phyloP scores from a whole-genome alignment of 2,888 invertebrate genomes.

The Pasiphila rectangulata region DNA sequence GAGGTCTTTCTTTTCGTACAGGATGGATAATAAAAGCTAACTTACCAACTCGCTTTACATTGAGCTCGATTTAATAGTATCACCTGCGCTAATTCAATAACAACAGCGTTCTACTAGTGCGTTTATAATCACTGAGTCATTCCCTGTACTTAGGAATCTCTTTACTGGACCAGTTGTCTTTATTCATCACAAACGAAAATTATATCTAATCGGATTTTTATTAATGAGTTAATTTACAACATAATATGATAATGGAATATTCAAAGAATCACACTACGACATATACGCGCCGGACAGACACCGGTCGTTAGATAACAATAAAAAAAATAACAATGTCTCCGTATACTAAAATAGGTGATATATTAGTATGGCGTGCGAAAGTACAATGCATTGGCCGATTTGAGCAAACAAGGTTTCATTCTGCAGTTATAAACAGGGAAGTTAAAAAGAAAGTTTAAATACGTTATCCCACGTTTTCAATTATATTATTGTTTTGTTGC shows the following conservation, averaged over 20 bases:
- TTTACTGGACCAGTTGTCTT: conserved; percentile 49
- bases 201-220: conserved; percentile 25
- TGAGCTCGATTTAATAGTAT: conserved; percentile 43
- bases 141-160: conserved; percentile 60
- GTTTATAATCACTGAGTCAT: conserved; percentile 46
- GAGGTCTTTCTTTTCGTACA: conserved; percentile 47
- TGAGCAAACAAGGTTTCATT: conserved; percentile 23
- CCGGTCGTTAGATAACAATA: conserved; percentile 24
- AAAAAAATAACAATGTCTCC: conserved; percentile 27
- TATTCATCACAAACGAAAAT: conserved; percentile 44
- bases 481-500: conserved; percentile 44
- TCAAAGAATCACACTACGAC: conserved; percentile 35
- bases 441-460: neutral
- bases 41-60: conserved; percentile 41
- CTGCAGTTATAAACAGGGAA: neutral
- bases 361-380: conserved; percentile 36
- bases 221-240: conserved; percentile 31
- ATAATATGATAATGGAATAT: conserved; percentile 36
- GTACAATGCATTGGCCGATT: conserved; percentile 9
- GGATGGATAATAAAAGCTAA: conserved; percentile 40
- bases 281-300: conserved; percentile 26
- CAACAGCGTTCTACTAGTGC: conserved; percentile 45
- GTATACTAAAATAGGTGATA: conserved; percentile 43
- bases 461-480: neutral
- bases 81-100: conserved; percentile 34